Conservation (phyloP, 2,797 vertebrate genomes). For the Hozukius guyotensis region DNA sequence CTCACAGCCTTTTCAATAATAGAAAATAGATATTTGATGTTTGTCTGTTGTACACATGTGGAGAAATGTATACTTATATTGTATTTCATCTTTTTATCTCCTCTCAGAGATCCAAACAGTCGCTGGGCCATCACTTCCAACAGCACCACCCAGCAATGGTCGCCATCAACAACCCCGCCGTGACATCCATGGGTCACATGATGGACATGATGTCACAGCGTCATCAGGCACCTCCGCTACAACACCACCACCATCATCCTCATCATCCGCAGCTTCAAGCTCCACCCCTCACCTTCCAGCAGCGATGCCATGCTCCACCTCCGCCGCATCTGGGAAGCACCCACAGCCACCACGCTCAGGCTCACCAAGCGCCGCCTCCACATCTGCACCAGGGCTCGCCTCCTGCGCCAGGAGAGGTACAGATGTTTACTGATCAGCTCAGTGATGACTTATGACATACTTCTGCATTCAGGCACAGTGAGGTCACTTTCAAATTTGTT, state of each 20-base stretch:
- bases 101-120: constrained; percentile 91
- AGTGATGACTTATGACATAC: not conserved
- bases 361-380: constrained; percentile 89
- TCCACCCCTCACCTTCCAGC: constrained; percentile 88
- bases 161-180: constrained; percentile 84
- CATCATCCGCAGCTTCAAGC: constrained; percentile 78
- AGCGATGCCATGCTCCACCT: constrained; percentile 87
- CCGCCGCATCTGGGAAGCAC: constrained; percentile 83
- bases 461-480: not conserved
- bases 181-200: constrained; percentile 92
- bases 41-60: not conserved
- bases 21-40: not conserved
- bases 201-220: constrained; percentile 96
- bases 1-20: not conserved
- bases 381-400: constrained; percentile 86
- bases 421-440: not conserved
- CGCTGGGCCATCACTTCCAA: constrained; percentile 86
- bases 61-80: not conserved
- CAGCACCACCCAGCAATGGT: constrained; percentile 85
- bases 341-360: constrained; percentile 86
- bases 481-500: not conserved
- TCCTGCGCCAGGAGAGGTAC: constrained; percentile 83
- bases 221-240: constrained; percentile 88
- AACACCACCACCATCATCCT: constrained; percentile 88
- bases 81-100: not conserved